Evolutionary conservation across 2,113 vertebrate genomes (phyloP).

Genomic region (Campylorhamphus procurvoides): DNA sequence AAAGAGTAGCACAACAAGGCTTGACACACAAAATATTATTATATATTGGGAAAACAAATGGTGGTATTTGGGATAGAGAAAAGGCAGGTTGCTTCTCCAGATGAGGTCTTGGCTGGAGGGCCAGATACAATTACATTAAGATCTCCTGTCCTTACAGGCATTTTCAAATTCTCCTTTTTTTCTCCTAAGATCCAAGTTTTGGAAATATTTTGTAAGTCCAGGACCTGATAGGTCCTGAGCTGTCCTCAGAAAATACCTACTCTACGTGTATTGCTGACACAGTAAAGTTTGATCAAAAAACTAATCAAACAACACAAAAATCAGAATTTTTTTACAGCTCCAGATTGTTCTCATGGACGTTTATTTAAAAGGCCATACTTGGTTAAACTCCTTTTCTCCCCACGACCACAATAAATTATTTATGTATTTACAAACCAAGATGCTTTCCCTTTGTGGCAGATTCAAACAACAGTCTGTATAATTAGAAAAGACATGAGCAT

Average conservation of each 20-base stretch:
- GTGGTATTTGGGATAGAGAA: neutral
- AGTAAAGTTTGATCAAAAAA: neutral
- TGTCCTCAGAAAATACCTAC: neutral
- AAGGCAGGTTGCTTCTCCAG: rapidly evolving
- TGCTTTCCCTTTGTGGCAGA: neutral
- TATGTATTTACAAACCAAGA: neutral
- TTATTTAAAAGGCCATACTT: neutral
- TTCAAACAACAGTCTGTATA: neutral
- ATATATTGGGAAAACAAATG: neutral
- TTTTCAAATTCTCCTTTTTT: neutral
- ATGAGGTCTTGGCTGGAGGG: neutral
- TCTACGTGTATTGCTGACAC: neutral
- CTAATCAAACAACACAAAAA: neutral
- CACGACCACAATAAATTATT: neutral
- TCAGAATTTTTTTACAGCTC: neutral
- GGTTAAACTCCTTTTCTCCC: neutral
- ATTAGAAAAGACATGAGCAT: neutral
- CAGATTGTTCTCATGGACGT: neutral
- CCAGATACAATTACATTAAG: neutral
- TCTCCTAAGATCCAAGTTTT: neutral
- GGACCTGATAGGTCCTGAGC: neutral
- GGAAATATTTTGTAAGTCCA: neutral
- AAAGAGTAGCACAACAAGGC: neutral
- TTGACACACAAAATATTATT: neutral
- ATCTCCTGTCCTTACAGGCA: neutral